These are phyloP conservation scores for Diploptera punctata DNA, from an alignment of 2,888 invertebrate genomes.

Conservation along the genomic window DNA sequence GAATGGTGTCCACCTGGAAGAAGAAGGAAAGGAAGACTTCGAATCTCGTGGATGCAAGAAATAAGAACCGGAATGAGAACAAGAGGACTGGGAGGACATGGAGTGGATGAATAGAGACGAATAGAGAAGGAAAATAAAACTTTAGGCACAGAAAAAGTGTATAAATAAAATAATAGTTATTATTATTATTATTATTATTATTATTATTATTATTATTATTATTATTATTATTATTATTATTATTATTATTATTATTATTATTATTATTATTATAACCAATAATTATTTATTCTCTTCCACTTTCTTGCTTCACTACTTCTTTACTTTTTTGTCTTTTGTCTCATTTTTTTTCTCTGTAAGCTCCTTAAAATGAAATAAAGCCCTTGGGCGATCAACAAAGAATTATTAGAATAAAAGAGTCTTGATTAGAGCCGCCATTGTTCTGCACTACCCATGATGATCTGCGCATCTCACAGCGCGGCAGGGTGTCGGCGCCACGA, in stretches of 20 bases:
- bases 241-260: background rate
- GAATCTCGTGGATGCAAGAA: no score
- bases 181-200: background rate
- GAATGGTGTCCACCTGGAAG: no score
- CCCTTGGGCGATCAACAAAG: conserved; percentile 21
- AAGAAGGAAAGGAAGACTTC: no score
- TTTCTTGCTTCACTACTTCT: background rate
- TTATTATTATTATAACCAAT: background rate
- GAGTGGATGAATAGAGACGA: no score
- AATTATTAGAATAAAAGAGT: conserved; percentile 27
- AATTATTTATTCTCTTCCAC: background rate
- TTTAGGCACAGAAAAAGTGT: no score
- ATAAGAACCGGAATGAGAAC: no score
- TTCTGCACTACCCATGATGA: conserved; percentile 29
- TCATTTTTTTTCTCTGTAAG: background rate
- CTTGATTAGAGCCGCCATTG: conserved; percentile 29
- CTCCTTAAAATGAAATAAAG: conserved; percentile 27
- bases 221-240: background rate
- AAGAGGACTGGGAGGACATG: no score
- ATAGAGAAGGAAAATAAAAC: no score
- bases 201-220: background rate
- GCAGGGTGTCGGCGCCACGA: conserved; percentile 26
- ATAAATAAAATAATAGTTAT: background rate
- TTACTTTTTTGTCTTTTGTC: background rate
- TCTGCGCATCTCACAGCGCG: conserved; percentile 19